A percentile compares a stretch with the other conserved stretches of the same genome.
These are phyloP conservation scores for Leptinotarsa defecta DNA, from an alignment of 1,140 invertebrate genomes.

Conservation along the genomic window DNA sequence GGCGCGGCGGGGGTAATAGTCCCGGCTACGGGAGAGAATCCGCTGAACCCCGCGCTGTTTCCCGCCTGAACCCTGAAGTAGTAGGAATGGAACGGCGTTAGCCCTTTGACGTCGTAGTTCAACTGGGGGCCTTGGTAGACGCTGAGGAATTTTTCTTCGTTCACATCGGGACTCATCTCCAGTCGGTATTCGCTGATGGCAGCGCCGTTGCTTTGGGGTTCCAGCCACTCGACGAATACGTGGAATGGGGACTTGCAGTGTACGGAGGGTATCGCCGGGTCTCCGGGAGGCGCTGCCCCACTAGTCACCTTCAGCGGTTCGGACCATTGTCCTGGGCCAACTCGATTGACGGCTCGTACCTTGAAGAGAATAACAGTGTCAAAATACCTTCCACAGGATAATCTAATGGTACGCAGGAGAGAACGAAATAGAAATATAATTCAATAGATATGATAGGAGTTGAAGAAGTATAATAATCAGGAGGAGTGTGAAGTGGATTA, in stretches of 20 bases:
- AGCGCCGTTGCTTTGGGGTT: conserved; percentile 78
- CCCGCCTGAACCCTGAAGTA: conserved; percentile 63
- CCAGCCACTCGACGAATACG: conserved; percentile 73
- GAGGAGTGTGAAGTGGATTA: too few species aligned
- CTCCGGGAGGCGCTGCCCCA: conserved; percentile 78
- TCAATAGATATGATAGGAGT: too few species aligned
- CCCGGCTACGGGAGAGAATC: conserved; percentile 68
- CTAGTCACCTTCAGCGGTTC: conserved; percentile 72
- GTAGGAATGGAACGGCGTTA: conserved; percentile 77
- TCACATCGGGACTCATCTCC: conserved; percentile 66
- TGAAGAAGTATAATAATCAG: too few species aligned
- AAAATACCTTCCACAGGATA: too few species aligned
- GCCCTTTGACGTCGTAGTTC: conserved; percentile 67
- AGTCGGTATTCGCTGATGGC: conserved; percentile 70
- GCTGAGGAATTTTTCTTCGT: conserved; percentile 56
- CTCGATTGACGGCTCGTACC: conserved; percentile 69
- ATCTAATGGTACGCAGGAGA: too few species aligned
- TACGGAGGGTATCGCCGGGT: conserved; percentile 62
- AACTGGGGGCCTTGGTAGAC: conserved; percentile 65
- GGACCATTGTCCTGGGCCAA: conserved; percentile 79
- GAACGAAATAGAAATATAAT: too few species aligned
- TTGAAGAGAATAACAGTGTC: conserved; percentile 46
- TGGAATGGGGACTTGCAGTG: conserved; percentile 67
- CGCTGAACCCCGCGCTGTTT: conserved; percentile 57
- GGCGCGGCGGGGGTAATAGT: conserved; percentile 73